Evolutionary conservation across 64 coral and sea anemone genomes (phyloP).

Genomic region (Porites australiensis): DNA sequence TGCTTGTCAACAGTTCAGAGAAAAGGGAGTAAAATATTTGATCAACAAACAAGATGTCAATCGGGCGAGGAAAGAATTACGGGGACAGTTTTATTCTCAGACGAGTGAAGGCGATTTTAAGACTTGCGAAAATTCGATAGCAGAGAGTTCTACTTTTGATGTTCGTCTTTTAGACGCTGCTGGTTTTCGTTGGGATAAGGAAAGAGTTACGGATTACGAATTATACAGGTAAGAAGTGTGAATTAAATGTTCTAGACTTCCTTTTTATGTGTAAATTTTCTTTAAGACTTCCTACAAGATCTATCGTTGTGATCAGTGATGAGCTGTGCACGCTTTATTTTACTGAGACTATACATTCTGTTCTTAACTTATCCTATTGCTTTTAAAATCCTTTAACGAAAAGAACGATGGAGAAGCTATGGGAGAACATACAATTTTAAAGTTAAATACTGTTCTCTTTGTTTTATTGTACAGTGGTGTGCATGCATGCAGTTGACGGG

Average conservation of each 20-base stretch:
- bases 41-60: conserved; percentile 37
- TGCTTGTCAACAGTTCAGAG: conserved; percentile 78
- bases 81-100: conserved; percentile 37
- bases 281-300: too few species aligned
- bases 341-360: too few species aligned
- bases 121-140: conserved; percentile 26
- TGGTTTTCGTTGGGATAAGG: conserved; percentile 81
- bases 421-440: too few species aligned
- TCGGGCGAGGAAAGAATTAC: conserved; percentile 47
- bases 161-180: conserved; percentile 29
- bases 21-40: conserved; percentile 57
- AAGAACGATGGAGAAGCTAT: too few species aligned
- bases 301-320: neutral
- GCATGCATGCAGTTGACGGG: too few species aligned
- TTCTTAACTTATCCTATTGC: too few species aligned
- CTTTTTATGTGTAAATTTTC: neutral
- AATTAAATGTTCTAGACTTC: neutral
- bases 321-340: too few species aligned
- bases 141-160: conserved; percentile 1
- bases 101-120: neutral
- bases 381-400: too few species aligned
- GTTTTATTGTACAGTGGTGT: too few species aligned
- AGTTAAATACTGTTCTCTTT: too few species aligned
- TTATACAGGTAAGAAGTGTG: conserved; percentile 56
- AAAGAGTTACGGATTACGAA: conserved; percentile 92